These are phyloP conservation scores for Orcinus orca DNA, from an alignment of 2,113 vertebrate species.

Conservation along the genomic window DNA sequence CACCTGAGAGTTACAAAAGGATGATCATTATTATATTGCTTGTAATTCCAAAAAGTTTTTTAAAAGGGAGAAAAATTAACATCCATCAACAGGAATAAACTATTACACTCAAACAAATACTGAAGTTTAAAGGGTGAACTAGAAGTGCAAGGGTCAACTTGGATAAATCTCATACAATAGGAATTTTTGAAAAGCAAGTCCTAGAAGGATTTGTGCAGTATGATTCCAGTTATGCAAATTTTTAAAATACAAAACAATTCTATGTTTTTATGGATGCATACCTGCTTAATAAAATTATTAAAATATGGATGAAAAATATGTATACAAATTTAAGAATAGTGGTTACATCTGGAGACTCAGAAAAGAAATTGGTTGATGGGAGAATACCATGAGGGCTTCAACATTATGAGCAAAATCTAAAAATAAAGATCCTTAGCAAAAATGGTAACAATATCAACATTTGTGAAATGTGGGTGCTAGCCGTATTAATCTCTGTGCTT, in stretches of 20 bases:
- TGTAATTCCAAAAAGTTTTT: not conserved
- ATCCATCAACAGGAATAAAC: not conserved
- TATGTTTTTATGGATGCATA: not conserved
- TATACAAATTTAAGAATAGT: slow-evolving; percentile 27
- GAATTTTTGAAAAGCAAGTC: slow-evolving; percentile 25
- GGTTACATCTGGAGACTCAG: slow-evolving; percentile 1
- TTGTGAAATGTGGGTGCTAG: not conserved
- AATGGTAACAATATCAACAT: not conserved
- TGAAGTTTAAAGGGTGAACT: not conserved
- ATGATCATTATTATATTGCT: not conserved
- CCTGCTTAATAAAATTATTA: slow-evolving; percentile 42
- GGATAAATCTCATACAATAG: not conserved
- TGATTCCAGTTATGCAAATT: not conserved
- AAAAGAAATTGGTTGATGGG: not conserved
- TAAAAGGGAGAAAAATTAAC: not conserved
- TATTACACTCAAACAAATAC: not conserved
- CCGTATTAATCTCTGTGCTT: not conserved
- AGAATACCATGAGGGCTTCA: not conserved
- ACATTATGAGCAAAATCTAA: not conserved
- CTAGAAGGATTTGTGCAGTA: not conserved
- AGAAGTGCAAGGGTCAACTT: not conserved
- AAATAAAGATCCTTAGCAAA: slow-evolving; percentile 15
- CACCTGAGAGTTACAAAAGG: not conserved
- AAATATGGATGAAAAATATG: slow-evolving; percentile 30
- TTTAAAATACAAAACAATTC: slow-evolving; percentile 29